phyloP scores from a whole-genome alignment of 1,140 invertebrate genomes.

The Chrysoperla carnea region DNA sequence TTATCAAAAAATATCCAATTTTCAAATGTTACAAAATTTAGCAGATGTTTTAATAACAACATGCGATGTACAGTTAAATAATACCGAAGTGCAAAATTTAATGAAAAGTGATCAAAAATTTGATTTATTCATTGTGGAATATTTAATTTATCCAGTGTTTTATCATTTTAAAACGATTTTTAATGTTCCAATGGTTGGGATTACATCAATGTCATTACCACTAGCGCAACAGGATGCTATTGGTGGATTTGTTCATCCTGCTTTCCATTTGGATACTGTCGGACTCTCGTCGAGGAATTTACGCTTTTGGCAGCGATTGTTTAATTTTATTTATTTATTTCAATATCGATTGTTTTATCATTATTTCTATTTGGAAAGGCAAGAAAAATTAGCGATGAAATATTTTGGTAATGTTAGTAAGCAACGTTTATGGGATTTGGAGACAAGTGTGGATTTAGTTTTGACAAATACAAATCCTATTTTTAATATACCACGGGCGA shows the following conservation, averaged over 20 bases:
- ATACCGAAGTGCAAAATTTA: slow-evolving; percentile 19
- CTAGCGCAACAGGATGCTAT: slow-evolving; percentile 9
- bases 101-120: slow-evolving; percentile 15
- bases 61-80: slow-evolving; percentile 11
- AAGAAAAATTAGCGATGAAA: slow-evolving; percentile 18
- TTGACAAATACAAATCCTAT: slow-evolving; percentile 29
- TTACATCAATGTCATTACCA: slow-evolving; percentile 9
- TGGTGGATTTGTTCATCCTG: slow-evolving; percentile 24
- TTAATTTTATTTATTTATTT: slow-evolving; percentile 8
- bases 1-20: slow-evolving; percentile 1
- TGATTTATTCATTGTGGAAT: slow-evolving; percentile 19
- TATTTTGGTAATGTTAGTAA: slow-evolving; percentile 23
- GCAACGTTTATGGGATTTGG: slow-evolving; percentile 21
- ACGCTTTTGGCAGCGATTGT: slow-evolving; percentile 22
- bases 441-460: slow-evolving; percentile 28
- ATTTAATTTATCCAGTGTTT: slow-evolving; percentile 7
- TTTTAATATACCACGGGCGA: slow-evolving; percentile 23
- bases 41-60: slow-evolving; percentile 3
- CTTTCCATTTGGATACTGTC: slow-evolving; percentile 23
- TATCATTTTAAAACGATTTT: slow-evolving; percentile 11
- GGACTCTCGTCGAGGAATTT: slow-evolving; percentile 15
- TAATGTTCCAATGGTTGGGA: slow-evolving; percentile 15
- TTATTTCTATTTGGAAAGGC: slow-evolving; percentile 7
- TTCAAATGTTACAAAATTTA: slow-evolving; percentile 12
- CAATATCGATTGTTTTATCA: slow-evolving; percentile 13